Evolutionary conservation across 2,113 vertebrate genomes (phyloP).

Genomic region (Chloebia gouldiae): DNA sequence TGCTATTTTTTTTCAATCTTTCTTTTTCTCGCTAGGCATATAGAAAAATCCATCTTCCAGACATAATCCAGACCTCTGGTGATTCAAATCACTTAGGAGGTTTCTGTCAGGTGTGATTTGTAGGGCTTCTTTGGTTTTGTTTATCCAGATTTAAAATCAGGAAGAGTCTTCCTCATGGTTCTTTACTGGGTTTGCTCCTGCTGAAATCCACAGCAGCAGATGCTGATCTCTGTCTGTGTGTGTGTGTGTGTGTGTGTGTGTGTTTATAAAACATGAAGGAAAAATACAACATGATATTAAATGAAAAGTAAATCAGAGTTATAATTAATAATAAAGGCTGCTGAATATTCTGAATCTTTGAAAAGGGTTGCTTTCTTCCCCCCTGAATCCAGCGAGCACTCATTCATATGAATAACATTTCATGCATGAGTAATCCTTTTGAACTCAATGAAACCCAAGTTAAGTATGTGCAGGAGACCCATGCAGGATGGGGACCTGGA

Average conservation of each 20-base stretch:
- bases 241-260: not conserved
- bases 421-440: constrained; percentile 47
- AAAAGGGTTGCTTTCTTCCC: not conserved
- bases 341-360: constrained; percentile 34
- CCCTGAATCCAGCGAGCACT: constrained; percentile 26
- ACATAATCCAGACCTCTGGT: not conserved
- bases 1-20: not conserved
- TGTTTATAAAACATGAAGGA: not conserved
- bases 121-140: not conserved
- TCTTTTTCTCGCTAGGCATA: not conserved
- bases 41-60: not conserved
- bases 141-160: not conserved
- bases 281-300: not conserved
- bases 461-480: not conserved
- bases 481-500: not conserved
- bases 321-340: constrained; percentile 43
- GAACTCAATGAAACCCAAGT: constrained; percentile 45
- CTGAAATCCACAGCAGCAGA: not conserved
- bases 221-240: not conserved
- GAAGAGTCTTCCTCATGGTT: not conserved
- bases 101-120: not conserved
- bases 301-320: constrained; percentile 22
- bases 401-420: constrained; percentile 50
- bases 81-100: not conserved
- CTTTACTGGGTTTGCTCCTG: not conserved